Evolutionary conservation across 1,140 invertebrate species (phyloP).

Genomic region (Bombyx mandarina): DNA sequence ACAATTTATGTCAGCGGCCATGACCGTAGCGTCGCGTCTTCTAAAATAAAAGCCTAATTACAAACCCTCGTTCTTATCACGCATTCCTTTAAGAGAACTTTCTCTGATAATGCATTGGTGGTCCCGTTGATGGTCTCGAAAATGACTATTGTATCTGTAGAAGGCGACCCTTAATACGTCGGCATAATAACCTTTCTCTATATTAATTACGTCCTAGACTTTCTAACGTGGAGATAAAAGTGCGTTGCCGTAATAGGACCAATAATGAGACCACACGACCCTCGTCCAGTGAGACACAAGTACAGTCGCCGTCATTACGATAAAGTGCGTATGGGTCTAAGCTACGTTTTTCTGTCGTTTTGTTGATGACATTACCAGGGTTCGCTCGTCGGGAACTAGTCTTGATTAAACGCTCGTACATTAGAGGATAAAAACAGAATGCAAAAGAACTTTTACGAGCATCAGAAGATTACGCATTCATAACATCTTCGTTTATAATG

Average conservation of each 20-base stretch:
- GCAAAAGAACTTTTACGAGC: too few species aligned
- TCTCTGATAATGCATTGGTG: conserved; percentile 52
- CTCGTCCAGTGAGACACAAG: conserved; percentile 32
- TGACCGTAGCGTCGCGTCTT: background rate
- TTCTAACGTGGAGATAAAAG: conserved; percentile 53
- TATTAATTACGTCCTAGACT: conserved; percentile 66
- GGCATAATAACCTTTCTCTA: conserved; percentile 60
- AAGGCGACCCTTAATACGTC: conserved; percentile 27
- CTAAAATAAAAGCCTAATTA: conserved; percentile 10
- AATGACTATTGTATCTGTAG: conserved; percentile 34
- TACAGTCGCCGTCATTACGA: conserved; percentile 17
- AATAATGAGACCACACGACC: conserved; percentile 47
- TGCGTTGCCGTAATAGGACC: conserved; percentile 32
- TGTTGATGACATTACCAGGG: conserved; percentile 12
- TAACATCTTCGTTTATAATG: too few species aligned
- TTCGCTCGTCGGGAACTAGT: conserved; percentile 9
- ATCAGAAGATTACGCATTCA: too few species aligned
- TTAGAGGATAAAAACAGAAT: too few species aligned
- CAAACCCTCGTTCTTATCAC: conserved; percentile 15
- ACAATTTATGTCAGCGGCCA: background rate
- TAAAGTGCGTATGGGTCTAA: conserved; percentile 7
- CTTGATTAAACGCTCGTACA: too few species aligned
- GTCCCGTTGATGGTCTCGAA: conserved; percentile 15
- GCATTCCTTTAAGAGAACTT: conserved; percentile 46
- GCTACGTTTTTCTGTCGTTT: conserved; percentile 9